These are phyloP conservation scores for Xylota sylvarum DNA, from an alignment of 2,888 invertebrate species.

Conservation along the genomic window DNA sequence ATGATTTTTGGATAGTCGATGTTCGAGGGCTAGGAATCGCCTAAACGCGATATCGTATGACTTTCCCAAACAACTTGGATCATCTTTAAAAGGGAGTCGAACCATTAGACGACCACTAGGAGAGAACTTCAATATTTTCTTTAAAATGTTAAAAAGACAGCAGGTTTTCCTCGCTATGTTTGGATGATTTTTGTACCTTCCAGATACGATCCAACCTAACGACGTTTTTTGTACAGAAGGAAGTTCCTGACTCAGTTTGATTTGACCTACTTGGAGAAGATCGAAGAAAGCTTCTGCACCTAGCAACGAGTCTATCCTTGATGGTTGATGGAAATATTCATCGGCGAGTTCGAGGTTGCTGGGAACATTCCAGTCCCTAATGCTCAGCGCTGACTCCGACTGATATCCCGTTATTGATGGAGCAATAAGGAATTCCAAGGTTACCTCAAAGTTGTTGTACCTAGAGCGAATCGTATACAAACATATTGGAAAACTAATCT, in stretches of 20 bases:
- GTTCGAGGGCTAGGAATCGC: conserved; percentile 62
- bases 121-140: conserved; percentile 28
- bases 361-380: conserved; percentile 54
- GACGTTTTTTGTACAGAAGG: conserved; percentile 68
- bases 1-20: conserved; percentile 32
- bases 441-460: too few relatives aligned
- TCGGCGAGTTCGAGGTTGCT: conserved; percentile 58
- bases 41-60: conserved; percentile 60
- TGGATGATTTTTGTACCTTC: conserved; percentile 9
- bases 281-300: conserved; percentile 61
- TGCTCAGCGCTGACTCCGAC: conserved; percentile 18
- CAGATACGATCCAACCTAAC: conserved; percentile 73
- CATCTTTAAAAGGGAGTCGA: conserved; percentile 61
- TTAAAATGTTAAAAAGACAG: conserved; percentile 29
- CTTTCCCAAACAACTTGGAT: conserved; percentile 50
- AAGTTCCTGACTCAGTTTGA: conserved; percentile 47
- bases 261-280: conserved; percentile 7
- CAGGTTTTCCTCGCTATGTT: neutral
- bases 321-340: conserved; percentile 44
- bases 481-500: too few relatives aligned
- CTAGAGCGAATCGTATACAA: too few relatives aligned
- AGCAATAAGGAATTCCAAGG: too few relatives aligned
- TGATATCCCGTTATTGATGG: conserved; percentile 52
- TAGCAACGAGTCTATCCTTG: too few relatives aligned
- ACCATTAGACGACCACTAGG: conserved; percentile 43